A percentile compares a stretch with the other conserved stretches of the same genome.
These are phyloP conservation scores for Drosophila barbarae DNA, from an alignment of 2,888 invertebrate genomes.

Conservation along the genomic window DNA sequence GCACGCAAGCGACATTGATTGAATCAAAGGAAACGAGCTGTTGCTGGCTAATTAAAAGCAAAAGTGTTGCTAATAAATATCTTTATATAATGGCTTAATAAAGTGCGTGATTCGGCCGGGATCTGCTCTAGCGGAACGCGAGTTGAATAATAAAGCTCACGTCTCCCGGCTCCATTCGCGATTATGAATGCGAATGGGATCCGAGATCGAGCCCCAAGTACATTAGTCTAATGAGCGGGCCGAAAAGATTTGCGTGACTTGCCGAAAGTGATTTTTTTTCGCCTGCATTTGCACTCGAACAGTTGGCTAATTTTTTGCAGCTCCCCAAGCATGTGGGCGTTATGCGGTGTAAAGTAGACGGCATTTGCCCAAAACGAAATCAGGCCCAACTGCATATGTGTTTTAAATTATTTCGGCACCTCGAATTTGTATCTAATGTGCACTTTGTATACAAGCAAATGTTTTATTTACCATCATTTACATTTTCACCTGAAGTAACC, in stretches of 20 bases:
- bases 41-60: conserved; percentile 63
- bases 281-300: conserved; percentile 20
- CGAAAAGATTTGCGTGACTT: conserved; percentile 63
- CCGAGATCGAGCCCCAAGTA: conserved; percentile 43
- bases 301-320: conserved; percentile 37
- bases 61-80: conserved; percentile 59
- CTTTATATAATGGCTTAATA: conserved; percentile 67
- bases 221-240: conserved; percentile 64
- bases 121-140: conserved; percentile 57
- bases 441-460: conserved; percentile 7
- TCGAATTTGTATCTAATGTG: conserved; percentile 7
- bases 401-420: conserved; percentile 11
- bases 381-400: conserved; percentile 1
- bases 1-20: conserved; percentile 49
- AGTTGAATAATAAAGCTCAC: conserved; percentile 55
- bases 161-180: conserved; percentile 41
- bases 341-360: conserved; percentile 26
- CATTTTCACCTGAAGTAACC: conserved; percentile 2
- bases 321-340: conserved; percentile 26
- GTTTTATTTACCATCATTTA: conserved; percentile 1
- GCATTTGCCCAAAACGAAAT: conserved; percentile 11
- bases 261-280: conserved; percentile 28
- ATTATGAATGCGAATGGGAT: conserved; percentile 51
- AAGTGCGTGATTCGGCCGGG: conserved; percentile 59
- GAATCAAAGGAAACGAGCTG: conserved; percentile 38